These are phyloP conservation scores for Cyanoramphus novaezelandiae DNA, from an alignment of 2,113 vertebrate genomes.

Conservation along the genomic window DNA sequence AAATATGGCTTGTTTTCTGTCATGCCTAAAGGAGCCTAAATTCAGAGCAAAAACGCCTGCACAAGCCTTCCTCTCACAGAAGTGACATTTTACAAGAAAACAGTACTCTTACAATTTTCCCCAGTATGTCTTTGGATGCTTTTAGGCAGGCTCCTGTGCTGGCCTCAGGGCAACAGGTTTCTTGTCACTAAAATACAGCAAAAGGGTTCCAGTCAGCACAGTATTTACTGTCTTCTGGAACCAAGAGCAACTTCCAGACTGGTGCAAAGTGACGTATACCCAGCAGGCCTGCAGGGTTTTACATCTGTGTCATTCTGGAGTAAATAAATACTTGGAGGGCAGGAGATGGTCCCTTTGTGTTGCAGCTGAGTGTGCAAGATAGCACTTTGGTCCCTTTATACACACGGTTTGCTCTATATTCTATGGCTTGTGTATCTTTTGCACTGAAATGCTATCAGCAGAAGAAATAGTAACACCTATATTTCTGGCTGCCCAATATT, in stretches of 20 bases:
- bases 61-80: background rate
- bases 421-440: background rate
- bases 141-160: background rate
- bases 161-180: background rate
- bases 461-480: background rate
- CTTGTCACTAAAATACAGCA: background rate
- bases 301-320: background rate
- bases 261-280: background rate
- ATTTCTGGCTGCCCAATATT: background rate
- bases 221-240: background rate
- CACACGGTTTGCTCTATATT: background rate
- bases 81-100: background rate
- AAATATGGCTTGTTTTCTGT: background rate
- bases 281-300: background rate
- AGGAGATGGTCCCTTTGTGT: background rate
- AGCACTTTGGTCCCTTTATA: background rate
- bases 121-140: background rate
- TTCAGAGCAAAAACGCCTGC: background rate
- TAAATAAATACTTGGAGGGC: background rate
- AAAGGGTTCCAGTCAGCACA: background rate
- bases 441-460: background rate
- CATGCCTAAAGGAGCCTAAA: background rate
- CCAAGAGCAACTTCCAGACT: background rate
- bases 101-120: background rate
- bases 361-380: background rate